Percentiles rank a stretch among this genome's conserved stretches.
Conservation (phyloP, 2,888 invertebrate species). For the Eupelmus urozonus region DNA sequence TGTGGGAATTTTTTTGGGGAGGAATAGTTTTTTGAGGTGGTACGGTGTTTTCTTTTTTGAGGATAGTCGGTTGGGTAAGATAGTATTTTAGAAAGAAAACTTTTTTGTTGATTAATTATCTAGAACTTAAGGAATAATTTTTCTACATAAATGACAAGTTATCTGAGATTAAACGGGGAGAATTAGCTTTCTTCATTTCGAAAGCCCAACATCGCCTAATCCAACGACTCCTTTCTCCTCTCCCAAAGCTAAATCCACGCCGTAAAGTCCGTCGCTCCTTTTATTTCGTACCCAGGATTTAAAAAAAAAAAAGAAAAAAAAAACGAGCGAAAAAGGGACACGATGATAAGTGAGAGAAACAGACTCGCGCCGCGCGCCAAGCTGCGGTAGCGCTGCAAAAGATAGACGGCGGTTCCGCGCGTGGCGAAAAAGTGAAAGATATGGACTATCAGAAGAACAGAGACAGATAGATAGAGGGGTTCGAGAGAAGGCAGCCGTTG, state of each 20-base stretch:
- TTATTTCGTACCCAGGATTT: neutral
- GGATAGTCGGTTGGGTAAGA: too few relatives aligned
- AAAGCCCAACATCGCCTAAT: neutral
- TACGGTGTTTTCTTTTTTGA: too few relatives aligned
- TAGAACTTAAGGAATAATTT: too few relatives aligned
- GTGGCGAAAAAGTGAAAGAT: constrained; percentile 20
- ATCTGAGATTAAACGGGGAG: too few relatives aligned
- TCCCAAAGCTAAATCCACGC: neutral
- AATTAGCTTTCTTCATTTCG: too few relatives aligned
- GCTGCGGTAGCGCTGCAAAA: neutral
- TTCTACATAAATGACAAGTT: too few relatives aligned
- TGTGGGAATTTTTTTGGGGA: too few relatives aligned
- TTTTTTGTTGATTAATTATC: too few relatives aligned
- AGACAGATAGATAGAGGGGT: constrained; percentile 15
- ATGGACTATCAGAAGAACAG: constrained; percentile 23
- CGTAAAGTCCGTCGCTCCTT: neutral
- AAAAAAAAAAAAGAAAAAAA: neutral
- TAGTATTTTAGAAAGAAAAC: too few relatives aligned
- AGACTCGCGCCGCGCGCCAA: constrained; percentile 3
- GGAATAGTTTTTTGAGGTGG: too few relatives aligned
- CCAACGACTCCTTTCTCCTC: neutral
- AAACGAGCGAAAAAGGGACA: neutral
- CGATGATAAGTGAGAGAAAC: constrained; percentile 15
- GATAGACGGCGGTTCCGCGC: neutral
- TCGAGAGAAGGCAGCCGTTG: too few relatives aligned